These are phyloP conservation scores for Metellina segmentata DNA, from an alignment of 2,888 invertebrate species.

Conservation along the genomic window DNA sequence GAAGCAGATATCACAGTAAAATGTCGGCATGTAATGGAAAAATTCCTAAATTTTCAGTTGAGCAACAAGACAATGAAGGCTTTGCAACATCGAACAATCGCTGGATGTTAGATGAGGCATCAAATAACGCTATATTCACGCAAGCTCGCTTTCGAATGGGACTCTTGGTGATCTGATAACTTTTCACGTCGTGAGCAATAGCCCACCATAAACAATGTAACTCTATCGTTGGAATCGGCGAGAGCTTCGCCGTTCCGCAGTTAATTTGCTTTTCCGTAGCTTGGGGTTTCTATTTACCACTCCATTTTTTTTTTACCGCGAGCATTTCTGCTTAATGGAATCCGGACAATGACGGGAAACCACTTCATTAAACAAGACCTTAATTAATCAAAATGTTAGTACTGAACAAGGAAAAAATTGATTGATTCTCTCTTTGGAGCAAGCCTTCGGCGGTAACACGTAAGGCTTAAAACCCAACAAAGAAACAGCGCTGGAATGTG, in stretches of 20 bases:
- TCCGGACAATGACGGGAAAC: conserved; percentile 40
- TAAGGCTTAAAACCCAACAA: conserved; percentile 19
- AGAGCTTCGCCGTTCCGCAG: conserved; percentile 21
- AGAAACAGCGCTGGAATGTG: conserved; percentile 5
- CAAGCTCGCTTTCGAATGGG: conserved; percentile 27
- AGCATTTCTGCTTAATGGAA: conserved; percentile 52
- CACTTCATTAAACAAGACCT: conserved; percentile 57
- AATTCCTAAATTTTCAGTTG: not conserved
- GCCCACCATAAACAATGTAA: conserved; percentile 52
- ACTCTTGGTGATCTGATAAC: conserved; percentile 38
- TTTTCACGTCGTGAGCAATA: conserved; percentile 14
- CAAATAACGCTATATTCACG: conserved; percentile 65
- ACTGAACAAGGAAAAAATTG: not conserved
- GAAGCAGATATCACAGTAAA: not conserved
- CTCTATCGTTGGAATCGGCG: not conserved
- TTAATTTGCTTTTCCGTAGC: conserved; percentile 58
- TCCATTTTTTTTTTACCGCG: conserved; percentile 9
- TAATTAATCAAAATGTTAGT: conserved; percentile 66
- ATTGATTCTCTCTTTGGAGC: conserved; percentile 4
- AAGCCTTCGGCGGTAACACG: conserved; percentile 3
- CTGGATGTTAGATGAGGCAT: conserved; percentile 32
- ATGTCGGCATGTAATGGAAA: not conserved
- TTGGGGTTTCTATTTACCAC: conserved; percentile 16
- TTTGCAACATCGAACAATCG: conserved; percentile 7
- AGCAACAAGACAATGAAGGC: not conserved